These are phyloP conservation scores for Patagioenas fasciata DNA, from an alignment of 2,113 vertebrate genomes.

Conservation along the genomic window DNA sequence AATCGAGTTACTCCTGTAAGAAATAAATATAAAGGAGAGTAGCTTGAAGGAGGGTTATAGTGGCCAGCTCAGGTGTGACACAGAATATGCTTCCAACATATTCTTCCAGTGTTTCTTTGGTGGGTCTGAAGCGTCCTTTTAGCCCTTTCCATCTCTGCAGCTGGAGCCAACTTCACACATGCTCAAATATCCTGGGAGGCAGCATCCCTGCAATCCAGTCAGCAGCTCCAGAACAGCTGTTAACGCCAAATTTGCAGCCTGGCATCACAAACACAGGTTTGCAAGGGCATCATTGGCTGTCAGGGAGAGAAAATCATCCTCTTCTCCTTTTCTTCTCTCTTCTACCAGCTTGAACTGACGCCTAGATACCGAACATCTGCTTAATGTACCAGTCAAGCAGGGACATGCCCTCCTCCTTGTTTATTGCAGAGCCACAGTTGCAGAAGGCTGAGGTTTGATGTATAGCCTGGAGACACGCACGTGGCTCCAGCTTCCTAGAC, in stretches of 20 bases:
- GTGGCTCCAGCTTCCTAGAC: not conserved
- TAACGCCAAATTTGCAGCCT: not conserved
- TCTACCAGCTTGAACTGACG: not conserved
- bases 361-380: not conserved
- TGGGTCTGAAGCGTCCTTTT: not conserved
- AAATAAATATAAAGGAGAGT: not conserved
- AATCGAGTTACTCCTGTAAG: not conserved
- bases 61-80: not conserved
- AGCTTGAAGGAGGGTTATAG: not conserved
- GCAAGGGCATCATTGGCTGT: not conserved
- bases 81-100: not conserved
- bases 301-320: not conserved
- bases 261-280: fast-evolving
- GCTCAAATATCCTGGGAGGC: not conserved
- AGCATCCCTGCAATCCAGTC: not conserved
- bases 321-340: not conserved
- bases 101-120: not conserved
- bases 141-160: not conserved
- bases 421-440: fast-evolving
- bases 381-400: not conserved
- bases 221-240: not conserved
- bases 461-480: not conserved
- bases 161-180: not conserved
- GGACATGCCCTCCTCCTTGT: not conserved
- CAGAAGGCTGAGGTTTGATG: not conserved